Conservation (phyloP, 2,888 invertebrate species). For the Habrosyne pyritoides region DNA sequence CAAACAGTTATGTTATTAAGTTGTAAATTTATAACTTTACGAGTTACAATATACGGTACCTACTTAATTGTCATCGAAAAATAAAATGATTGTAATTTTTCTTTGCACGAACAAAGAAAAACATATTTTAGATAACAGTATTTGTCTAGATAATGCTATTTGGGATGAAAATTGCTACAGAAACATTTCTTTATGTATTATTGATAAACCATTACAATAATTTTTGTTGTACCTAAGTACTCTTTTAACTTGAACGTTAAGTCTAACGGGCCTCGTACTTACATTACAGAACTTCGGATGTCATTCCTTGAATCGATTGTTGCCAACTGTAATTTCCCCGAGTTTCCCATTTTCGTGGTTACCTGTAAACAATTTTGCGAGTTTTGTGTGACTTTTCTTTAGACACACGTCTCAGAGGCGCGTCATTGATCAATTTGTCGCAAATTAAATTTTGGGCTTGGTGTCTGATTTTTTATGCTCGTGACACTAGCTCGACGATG, state of each 20-base stretch:
- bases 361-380: constrained; percentile 1
- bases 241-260: neutral
- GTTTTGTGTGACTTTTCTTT: constrained; percentile 2
- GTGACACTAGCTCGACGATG: too few relatives aligned
- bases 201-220: neutral
- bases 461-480: neutral
- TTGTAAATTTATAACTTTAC: too few relatives aligned
- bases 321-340: neutral
- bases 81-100: too few relatives aligned
- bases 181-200: neutral
- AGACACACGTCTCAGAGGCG: neutral
- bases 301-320: neutral
- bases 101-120: too few relatives aligned
- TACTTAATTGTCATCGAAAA: too few relatives aligned
- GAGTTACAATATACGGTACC: too few relatives aligned
- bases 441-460: neutral
- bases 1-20: too few relatives aligned
- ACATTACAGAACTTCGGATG: neutral
- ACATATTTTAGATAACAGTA: too few relatives aligned
- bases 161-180: neutral
- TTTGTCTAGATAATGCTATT: too few relatives aligned
- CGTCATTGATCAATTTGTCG: neutral
- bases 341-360: neutral
- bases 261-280: neutral
- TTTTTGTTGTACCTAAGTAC: neutral